phyloP scores from a whole-genome alignment of 2,888 invertebrate genomes.

The Lumbricus terrestris region DNA sequence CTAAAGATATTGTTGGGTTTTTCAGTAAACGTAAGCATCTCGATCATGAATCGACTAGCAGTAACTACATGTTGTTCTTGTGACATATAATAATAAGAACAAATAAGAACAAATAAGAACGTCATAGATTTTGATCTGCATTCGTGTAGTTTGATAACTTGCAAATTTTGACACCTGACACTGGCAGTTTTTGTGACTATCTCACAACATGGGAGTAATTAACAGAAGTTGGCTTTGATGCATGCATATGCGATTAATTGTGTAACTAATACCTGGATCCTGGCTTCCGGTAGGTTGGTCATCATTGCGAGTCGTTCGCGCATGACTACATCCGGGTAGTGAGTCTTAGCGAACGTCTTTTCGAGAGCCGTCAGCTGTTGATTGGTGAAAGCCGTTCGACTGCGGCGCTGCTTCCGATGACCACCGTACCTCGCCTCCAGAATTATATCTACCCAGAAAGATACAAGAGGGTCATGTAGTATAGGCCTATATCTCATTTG shows the following conservation, averaged over 20 bases:
- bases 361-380: slow-evolving; percentile 61
- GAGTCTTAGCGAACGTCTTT: slow-evolving; percentile 61
- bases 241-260: too few relatives aligned
- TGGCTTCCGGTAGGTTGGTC: slow-evolving; percentile 62
- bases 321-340: slow-evolving; percentile 62
- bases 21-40: too few relatives aligned
- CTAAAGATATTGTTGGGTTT: too few relatives aligned
- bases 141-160: too few relatives aligned
- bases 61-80: too few relatives aligned
- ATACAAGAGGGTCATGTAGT: too few relatives aligned
- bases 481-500: background rate
- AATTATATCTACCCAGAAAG: slow-evolving; percentile 48
- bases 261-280: slow-evolving; percentile 63
- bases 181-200: too few relatives aligned
- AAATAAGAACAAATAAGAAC: too few relatives aligned
- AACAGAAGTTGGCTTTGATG: background rate
- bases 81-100: too few relatives aligned
- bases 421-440: slow-evolving; percentile 56
- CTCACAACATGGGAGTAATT: background rate
- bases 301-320: slow-evolving; percentile 60
- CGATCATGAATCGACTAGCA: too few relatives aligned
- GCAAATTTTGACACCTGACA: too few relatives aligned
- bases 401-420: slow-evolving; percentile 60
- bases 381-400: slow-evolving; percentile 62
- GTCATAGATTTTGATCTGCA: too few relatives aligned